Base-by-base conservation (phyloP, 2,888 invertebrate species). In the Chrysomela aeneicollis region DNA sequence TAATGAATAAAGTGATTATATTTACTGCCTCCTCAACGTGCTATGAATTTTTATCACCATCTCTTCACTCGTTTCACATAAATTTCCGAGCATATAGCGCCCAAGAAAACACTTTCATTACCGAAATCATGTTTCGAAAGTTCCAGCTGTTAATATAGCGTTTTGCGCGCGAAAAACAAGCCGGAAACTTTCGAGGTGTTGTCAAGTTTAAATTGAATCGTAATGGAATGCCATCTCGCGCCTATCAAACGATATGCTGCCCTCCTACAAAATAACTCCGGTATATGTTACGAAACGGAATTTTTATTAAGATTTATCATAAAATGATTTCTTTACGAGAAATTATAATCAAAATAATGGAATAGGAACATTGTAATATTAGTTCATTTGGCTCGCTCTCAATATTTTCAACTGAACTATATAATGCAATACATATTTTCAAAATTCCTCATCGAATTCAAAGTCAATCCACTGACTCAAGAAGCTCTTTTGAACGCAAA, bases 201-300 rank as follows among this genome's bases (percentile, higher is more conserved):
- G 61, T 66, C 61, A 70, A 70, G 59, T 70, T 70, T 63, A 63
- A 71, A 71, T 68, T 68, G 67, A 71, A 68, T 65, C 54, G 67
- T 65, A 68, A 68, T 65, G 55, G 61, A 68, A 68, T 71, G 67
- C 67, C 67, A 69, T 68, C 62, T 66, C 67, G 65, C 62, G 67
- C 58, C 59, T 26, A 66, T 66, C 70, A 69, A 60, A 66, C 64
- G 66, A 42, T n/a, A n/a, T 42, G 42, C 42, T 42, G 42, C 42
- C 42, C 42, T 42, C 15, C 42, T 61, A 58, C 61, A 57, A 62
- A 62, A 67, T 62, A 67, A 67, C 63, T 26, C 61, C 59, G 59
- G 60, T 66, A 63, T 68, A 59, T 63, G 53, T 63, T 26, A 6
- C 4, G 6, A 26, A 26, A 26, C 26, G 26, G 6, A 3, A 26